phyloP scores from a whole-genome alignment of 2,888 invertebrate genomes.

The Catotricha subobsoleta region DNA sequence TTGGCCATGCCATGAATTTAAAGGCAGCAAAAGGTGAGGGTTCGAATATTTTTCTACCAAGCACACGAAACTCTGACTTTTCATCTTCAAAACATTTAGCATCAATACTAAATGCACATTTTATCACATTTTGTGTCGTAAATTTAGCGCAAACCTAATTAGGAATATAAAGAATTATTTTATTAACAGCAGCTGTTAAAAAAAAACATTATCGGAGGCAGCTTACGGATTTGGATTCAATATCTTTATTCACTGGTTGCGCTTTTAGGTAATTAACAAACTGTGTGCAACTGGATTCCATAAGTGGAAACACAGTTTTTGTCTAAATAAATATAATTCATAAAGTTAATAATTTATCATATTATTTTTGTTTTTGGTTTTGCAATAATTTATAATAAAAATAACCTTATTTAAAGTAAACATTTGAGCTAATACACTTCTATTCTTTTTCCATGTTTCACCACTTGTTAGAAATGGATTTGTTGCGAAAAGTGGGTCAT shows the following conservation, averaged over 20 bases:
- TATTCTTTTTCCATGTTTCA: constrained; percentile 6
- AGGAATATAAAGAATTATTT: background rate
- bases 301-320: background rate
- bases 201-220: background rate
- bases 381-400: background rate
- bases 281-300: background rate
- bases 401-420: background rate
- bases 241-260: background rate
- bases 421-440: constrained; percentile 1
- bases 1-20: constrained; percentile 3
- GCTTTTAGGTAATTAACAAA: background rate
- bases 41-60: constrained; percentile 5
- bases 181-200: background rate
- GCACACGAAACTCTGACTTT: constrained; percentile 5
- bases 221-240: constrained; percentile 3
- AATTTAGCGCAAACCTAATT: constrained; percentile 3
- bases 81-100: constrained; percentile 6
- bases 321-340: background rate
- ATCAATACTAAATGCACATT: constrained; percentile 7
- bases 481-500: constrained; percentile 4
- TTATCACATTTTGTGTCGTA: constrained; percentile 8
- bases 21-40: constrained; percentile 2
- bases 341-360: background rate
- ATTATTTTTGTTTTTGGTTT: background rate
- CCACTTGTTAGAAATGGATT: constrained; percentile 5